Conservation (phyloP, 35 echinoderm and acorn worm genomes). For the Amphiura filiformis region DNA sequence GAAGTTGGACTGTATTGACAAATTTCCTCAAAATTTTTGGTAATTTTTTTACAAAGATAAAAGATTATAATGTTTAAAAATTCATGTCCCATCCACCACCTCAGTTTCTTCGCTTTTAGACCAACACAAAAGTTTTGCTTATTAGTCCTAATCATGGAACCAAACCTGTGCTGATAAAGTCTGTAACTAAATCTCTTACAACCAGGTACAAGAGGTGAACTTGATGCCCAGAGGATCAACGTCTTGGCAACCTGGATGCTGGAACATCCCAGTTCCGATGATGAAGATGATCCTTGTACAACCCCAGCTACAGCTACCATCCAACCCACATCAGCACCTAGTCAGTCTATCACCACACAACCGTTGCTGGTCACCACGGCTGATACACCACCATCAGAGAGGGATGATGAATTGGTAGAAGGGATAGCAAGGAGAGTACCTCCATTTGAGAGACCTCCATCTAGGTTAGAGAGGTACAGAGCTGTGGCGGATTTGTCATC, state of each 20-base stretch:
- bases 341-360: constrained; percentile 3
- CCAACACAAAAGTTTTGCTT: too few relatives aligned
- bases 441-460: constrained; percentile 39
- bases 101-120: too few relatives aligned
- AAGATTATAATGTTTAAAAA: too few relatives aligned
- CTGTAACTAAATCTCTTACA: too few relatives aligned
- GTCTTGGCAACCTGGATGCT: constrained; percentile 94
- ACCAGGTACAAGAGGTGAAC: constrained; percentile 77
- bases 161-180: too few relatives aligned
- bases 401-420: constrained; percentile 29
- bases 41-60: too few relatives aligned
- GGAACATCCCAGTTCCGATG: constrained; percentile 83
- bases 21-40: too few relatives aligned
- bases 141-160: too few relatives aligned
- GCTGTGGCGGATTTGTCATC: constrained; percentile 75
- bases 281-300: constrained; percentile 40
- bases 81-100: too few relatives aligned
- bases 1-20: too few relatives aligned
- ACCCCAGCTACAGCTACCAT: background rate
- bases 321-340: background rate
- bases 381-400: constrained; percentile 34
- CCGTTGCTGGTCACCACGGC: constrained; percentile 11
- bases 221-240: constrained; percentile 84
- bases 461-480: constrained; percentile 52
- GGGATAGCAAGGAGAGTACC: background rate